Base-by-base conservation (phyloP, 2,888 invertebrate species). In the Acleris cristana region DNA sequence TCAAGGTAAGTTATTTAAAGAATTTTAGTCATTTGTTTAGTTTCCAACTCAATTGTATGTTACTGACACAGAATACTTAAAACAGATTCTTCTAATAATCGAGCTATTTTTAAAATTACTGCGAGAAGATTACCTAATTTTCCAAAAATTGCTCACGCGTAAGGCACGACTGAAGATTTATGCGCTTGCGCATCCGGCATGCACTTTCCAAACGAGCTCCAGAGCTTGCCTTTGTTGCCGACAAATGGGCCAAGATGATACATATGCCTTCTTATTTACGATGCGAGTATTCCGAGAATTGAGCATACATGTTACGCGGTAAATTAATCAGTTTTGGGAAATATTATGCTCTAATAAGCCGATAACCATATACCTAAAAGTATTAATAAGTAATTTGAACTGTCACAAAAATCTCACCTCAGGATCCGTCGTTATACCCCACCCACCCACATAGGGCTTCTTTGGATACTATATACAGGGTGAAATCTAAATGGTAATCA, bases 121-220 rank as follows among this genome's bases (percentile, higher is more conserved):
- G 6, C 34, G 12, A 12, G 34, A 34, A 12, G 34, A 34, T 14
- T 12, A 34, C 34, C 34, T 14, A 23, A 1, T 23, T 49, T 72
- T 72, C 71, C 68, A 74, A 79, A 78, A 78, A 76, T 75, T 72
- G 77, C 77, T 78, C 78, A 77, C 79, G 73, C 77, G 23, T 34
- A 74, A 70, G 68, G 69, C 72, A 74, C 76, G 74, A 76, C 76
- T 76, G 70, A 73, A 82, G 83, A 84, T 84, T 84, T 83, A 84
- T 85, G 83, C 81, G 79, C 76, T 74, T 74, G 80, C 77, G 74
- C 76, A 83, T 87, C 86, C 86, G 84, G 81, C 79, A 79, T 78
- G 76, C 79, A 80, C 85, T 87, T 85, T 87, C 85, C 79, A 81
- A 79, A 78, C 76, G 76, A 78, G 74, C 77, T 60, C 19, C 44